Evolutionary conservation across 2,888 invertebrate species (phyloP).

Genomic region (Erebia epiphron): DNA sequence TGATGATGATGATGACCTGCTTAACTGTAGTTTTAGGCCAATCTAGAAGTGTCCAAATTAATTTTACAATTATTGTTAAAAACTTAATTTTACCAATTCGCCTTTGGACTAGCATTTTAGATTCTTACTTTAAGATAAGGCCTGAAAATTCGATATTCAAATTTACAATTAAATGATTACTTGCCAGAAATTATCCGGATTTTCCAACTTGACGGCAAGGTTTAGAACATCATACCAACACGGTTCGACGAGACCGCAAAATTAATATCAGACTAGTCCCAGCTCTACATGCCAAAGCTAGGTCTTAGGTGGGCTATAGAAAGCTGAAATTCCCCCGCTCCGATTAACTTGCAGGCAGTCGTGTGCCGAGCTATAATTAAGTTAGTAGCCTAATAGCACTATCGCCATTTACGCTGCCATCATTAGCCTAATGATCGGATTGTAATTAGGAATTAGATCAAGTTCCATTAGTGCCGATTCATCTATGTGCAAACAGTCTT

Average conservation of each 20-base stretch:
- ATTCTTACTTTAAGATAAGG: too few relatives aligned
- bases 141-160: too few relatives aligned
- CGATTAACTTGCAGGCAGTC: conserved; percentile 22
- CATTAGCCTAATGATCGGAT: conserved; percentile 59
- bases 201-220: neutral
- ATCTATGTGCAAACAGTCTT: conserved; percentile 17
- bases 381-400: conserved; percentile 63
- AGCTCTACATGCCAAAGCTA: conserved; percentile 27
- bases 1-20: too few relatives aligned
- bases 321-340: conserved; percentile 29
- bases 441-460: conserved; percentile 43
- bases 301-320: conserved; percentile 32
- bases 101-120: too few relatives aligned
- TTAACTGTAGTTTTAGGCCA: too few relatives aligned
- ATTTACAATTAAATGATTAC: too few relatives aligned
- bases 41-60: too few relatives aligned
- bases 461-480: conserved; percentile 20
- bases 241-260: conserved; percentile 24
- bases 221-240: conserved; percentile 2
- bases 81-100: too few relatives aligned
- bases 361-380: conserved; percentile 54
- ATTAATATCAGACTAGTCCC: conserved; percentile 30
- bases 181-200: neutral
- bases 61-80: too few relatives aligned
- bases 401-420: conserved; percentile 62